Conservation (phyloP, 2,888 invertebrate species). For the Eupithecia insigniata region DNA sequence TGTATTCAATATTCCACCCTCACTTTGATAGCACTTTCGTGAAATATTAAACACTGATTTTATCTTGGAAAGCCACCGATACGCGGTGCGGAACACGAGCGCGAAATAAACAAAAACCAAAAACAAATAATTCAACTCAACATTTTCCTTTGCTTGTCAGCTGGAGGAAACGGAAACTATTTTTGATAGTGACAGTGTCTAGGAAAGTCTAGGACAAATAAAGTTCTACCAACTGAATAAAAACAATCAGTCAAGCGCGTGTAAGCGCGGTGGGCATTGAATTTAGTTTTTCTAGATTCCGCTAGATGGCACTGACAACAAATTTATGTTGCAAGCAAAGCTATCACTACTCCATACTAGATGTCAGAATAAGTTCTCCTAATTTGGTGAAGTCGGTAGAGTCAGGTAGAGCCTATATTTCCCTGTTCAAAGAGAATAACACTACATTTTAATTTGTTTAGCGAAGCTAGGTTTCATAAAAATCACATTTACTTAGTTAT, state of each 20-base stretch:
- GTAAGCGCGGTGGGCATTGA: background rate
- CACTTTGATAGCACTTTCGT: background rate
- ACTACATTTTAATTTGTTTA: background rate
- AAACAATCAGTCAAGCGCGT: background rate
- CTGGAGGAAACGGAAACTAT: background rate
- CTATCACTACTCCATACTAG: background rate
- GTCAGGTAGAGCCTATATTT: background rate
- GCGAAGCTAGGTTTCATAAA: no score
- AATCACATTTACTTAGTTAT: background rate
- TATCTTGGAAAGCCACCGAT: background rate
- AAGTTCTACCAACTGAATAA: background rate
- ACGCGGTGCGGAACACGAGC: background rate
- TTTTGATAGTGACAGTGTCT: background rate
- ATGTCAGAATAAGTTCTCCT: background rate
- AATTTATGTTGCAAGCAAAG: background rate
- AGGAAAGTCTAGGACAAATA: no score
- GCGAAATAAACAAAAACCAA: slow-evolving; percentile 5
- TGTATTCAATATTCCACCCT: background rate
- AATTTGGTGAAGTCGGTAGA: background rate
- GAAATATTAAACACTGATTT: background rate
- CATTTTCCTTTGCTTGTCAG: background rate
- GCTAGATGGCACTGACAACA: background rate
- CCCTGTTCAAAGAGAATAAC: background rate
- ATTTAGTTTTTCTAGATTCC: background rate
- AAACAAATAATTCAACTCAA: slow-evolving; percentile 7